Base-by-base conservation (phyloP, 2,113 vertebrate genomes). In the Gallinago paraguaiae region DNA sequence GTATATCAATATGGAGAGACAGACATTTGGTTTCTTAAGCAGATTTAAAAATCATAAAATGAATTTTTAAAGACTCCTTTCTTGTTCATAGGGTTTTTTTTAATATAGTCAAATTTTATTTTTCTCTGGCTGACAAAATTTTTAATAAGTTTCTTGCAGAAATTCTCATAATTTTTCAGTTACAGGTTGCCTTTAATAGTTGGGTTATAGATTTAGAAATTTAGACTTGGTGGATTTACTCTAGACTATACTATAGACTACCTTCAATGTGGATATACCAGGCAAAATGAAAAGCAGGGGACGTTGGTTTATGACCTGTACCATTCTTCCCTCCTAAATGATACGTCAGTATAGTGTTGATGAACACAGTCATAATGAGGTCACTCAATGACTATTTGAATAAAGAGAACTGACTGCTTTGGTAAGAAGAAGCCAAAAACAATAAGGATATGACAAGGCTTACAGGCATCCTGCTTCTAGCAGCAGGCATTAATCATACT, bases 231-330 rank as follows among this genome's bases (percentile, higher is more conserved):
- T 82, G 50, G 10, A 43, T 56, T 57, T 82, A 4, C 48, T 54
- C 0, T 54, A 25, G 19, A 46, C 39, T 68, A 16, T 82, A 4
- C 48, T 54, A 0, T 54, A 25, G 24, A 46, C 39, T 68, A 16
- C 20, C 5, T 12, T 63, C 43, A 28, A 2, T 37, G 11, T 1
- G 0, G 13, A 15, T 46, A 4, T 24, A 54, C 39, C 30, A 19
- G 17, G 6, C 41, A 68, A 54, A 67, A 39, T 13, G 7, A 67
- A 60, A 85, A 84, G 10, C 30, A 30, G 30, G 17, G 7, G 10
- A 39, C 15, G 11, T 24, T 57, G 5, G 8, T 68, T 37, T 51
- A 24, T 63, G 56, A 67, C 37, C 33, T 46, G 18, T n/a, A 28
- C 53, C 19, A 43, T 72, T 88, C 37, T 53, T 65, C 28, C 14